These are phyloP conservation scores for Melolontha melolontha DNA, from an alignment of 2,888 invertebrate genomes.

Conservation along the genomic window DNA sequence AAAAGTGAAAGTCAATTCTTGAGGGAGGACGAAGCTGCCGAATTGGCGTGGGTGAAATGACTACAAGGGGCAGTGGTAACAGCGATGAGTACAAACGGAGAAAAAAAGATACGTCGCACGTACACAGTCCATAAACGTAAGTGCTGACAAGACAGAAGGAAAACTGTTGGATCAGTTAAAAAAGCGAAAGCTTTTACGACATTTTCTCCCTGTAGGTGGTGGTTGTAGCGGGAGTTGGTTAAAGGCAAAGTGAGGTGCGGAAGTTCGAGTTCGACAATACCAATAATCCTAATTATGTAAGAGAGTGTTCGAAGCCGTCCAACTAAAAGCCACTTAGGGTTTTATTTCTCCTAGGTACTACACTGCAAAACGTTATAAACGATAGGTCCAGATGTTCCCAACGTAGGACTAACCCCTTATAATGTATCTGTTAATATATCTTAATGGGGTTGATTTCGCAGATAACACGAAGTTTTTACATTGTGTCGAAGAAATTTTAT, in stretches of 20 bases:
- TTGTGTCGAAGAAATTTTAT: neutral
- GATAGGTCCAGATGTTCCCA: conserved; percentile 55
- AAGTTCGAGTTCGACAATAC: conserved; percentile 51
- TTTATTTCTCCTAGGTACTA: conserved; percentile 52
- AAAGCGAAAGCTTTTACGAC: conserved; percentile 55
- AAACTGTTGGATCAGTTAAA: conserved; percentile 51
- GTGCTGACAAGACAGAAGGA: conserved; percentile 53
- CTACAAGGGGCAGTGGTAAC: conserved; percentile 21
- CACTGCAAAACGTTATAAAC: conserved; percentile 53
- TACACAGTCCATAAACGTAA: conserved; percentile 53
- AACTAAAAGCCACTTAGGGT: conserved; percentile 54
- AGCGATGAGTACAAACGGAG: conserved; percentile 41
- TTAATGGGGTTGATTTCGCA: conserved; percentile 24
- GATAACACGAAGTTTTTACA: neutral
- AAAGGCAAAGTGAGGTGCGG: conserved; percentile 39
- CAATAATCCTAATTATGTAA: conserved; percentile 57
- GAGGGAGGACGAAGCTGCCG: conserved; percentile 22
- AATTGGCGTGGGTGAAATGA: conserved; percentile 28
- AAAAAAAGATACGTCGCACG: conserved; percentile 48
- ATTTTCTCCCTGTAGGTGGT: conserved; percentile 40
- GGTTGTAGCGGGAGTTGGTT: conserved; percentile 31
- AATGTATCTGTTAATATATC: conserved; percentile 39
- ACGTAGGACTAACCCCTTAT: conserved; percentile 31
- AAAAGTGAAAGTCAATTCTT: conserved; percentile 34
- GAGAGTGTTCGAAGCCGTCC: conserved; percentile 53